Percentiles rank a stretch among this genome's conserved stretches.
Conservation (phyloP, 35 echinoderm and acorn worm genomes). For the Nesometra sesokonis region DNA sequence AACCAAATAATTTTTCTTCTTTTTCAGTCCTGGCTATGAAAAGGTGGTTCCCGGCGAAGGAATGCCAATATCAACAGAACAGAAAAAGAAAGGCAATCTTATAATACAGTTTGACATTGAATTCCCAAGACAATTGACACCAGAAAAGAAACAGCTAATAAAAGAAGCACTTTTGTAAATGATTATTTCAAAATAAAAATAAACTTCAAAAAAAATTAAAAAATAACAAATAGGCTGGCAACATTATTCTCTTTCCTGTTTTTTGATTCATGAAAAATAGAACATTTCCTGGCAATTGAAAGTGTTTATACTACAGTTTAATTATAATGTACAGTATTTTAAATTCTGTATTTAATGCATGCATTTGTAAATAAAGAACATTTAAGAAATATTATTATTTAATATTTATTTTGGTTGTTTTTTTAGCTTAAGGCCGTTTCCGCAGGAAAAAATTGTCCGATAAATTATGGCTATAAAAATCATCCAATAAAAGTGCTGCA, state of each 20-base stretch:
- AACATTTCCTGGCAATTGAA: no score
- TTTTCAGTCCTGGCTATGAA: slow-evolving; percentile 81
- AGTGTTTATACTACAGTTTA: neutral
- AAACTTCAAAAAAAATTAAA: neutral
- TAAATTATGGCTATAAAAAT: no score
- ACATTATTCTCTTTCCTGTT: neutral
- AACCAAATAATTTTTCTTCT: neutral
- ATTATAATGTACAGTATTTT: no score
- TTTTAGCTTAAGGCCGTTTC: no score
- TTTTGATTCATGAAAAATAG: no score
- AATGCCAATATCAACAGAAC: slow-evolving; percentile 75
- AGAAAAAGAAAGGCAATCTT: slow-evolving; percentile 45
- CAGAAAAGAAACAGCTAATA: slow-evolving; percentile 71
- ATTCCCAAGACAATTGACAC: slow-evolving; percentile 71
- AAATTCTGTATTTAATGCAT: neutral
- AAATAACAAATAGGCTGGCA: neutral
- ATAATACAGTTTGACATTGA: slow-evolving; percentile 93
- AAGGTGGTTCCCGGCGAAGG: slow-evolving; percentile 95
- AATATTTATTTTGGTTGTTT: no score
- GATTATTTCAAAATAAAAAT: neutral
- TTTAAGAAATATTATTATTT: neutral
- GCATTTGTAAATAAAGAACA: neutral
- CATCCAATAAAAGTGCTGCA: no score
- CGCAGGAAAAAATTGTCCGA: no score
- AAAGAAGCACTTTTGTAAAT: slow-evolving; percentile 72